phyloP scores from a whole-genome alignment of 2,888 invertebrate species.

The Clistopyga incitator region DNA sequence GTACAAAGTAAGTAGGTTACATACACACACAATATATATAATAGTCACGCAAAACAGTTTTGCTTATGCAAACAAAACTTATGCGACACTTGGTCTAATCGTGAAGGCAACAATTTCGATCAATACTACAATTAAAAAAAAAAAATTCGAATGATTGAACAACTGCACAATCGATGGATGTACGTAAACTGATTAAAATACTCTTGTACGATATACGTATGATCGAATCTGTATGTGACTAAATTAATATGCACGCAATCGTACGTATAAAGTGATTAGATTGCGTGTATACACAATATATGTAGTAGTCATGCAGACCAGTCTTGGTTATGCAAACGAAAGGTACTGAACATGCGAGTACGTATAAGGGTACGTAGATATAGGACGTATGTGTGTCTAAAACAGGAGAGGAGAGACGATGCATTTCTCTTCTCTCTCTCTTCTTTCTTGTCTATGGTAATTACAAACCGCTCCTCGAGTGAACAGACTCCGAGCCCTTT shows the following conservation, averaged over 20 bases:
- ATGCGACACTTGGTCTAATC: too few relatives aligned
- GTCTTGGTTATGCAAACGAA: slow-evolving; percentile 5
- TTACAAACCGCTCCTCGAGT: slow-evolving; percentile 53
- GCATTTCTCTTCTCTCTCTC: slow-evolving; percentile 2
- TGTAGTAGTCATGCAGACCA: neutral
- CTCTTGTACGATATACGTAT: too few relatives aligned
- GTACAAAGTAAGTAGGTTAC: neutral
- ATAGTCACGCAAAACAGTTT: neutral
- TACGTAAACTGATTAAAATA: too few relatives aligned
- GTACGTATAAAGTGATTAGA: neutral
- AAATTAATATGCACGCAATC: neutral
- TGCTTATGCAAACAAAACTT: slow-evolving; percentile 8
- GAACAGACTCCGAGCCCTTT: slow-evolving; percentile 45
- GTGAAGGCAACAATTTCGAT: too few relatives aligned
- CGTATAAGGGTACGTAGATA: slow-evolving; percentile 11
- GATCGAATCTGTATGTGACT: neutral
- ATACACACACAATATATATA: neutral
- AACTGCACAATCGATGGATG: too few relatives aligned
- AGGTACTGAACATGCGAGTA: slow-evolving; percentile 17
- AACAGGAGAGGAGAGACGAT: neutral
- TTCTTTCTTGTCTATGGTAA: slow-evolving; percentile 46
- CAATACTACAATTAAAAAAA: too few relatives aligned
- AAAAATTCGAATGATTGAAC: too few relatives aligned
- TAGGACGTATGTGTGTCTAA: neutral
- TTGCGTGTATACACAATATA: neutral